Conservation (phyloP, 1,140 invertebrate genomes). For the Drosophila subpulchrella region DNA sequence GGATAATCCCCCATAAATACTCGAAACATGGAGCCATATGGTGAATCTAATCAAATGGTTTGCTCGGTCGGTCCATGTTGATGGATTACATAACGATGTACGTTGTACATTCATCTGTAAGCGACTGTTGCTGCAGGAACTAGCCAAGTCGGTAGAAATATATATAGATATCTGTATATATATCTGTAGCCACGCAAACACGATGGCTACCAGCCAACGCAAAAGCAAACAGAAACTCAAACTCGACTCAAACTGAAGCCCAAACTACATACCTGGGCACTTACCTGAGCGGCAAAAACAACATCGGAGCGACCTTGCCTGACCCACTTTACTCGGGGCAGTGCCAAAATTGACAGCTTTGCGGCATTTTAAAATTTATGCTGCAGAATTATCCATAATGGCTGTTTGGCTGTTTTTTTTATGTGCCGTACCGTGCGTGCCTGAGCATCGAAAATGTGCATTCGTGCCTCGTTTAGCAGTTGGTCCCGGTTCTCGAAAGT, state of each 20-base stretch:
- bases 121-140: slow-evolving; percentile 40
- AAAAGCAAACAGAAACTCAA: slow-evolving; percentile 28
- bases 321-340: slow-evolving; percentile 75
- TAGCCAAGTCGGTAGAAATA: slow-evolving; percentile 17
- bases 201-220: slow-evolving; percentile 51
- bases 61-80: slow-evolving; percentile 27
- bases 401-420: slow-evolving; percentile 51
- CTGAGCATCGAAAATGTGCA: slow-evolving; percentile 33
- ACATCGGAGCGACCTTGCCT: slow-evolving; percentile 74
- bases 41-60: slow-evolving; percentile 43
- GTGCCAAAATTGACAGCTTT: slow-evolving; percentile 78
- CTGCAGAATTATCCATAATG: slow-evolving; percentile 62
- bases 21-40: slow-evolving; percentile 35
- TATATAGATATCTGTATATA: slow-evolving; percentile 1
- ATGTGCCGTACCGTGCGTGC: slow-evolving; percentile 56
- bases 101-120: slow-evolving; percentile 41
- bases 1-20: slow-evolving; percentile 33
- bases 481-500: slow-evolving; percentile 6
- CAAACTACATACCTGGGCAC: slow-evolving; percentile 22
- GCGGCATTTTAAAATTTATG: slow-evolving; percentile 78
- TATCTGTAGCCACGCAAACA: slow-evolving; percentile 23
- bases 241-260: not conserved
- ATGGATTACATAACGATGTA: slow-evolving; percentile 42
- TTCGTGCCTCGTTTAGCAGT: slow-evolving; percentile 1
- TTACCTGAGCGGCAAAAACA: slow-evolving; percentile 37